These are phyloP conservation scores for Corvus moneduloides DNA, from an alignment of 2,113 vertebrate species.

Conservation along the genomic window DNA sequence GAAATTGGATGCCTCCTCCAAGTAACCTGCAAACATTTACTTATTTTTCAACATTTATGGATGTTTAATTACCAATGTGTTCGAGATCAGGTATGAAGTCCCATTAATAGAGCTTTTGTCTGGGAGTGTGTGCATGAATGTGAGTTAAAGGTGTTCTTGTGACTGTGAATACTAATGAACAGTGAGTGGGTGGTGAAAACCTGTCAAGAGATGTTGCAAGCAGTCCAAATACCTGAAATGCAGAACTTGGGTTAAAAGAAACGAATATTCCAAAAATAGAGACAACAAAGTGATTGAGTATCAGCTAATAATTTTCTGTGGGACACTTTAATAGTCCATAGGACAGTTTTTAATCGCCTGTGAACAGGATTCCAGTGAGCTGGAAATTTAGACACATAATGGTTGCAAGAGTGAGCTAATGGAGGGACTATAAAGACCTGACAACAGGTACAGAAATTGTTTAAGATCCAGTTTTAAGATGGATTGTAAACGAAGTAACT, in stretches of 20 bases:
- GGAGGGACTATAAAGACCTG: neutral
- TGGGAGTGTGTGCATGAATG: neutral
- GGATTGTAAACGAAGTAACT: neutral
- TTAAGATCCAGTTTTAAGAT: neutral
- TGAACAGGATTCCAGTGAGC: neutral
- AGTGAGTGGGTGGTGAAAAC: neutral
- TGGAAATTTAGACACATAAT: neutral
- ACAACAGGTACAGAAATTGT: neutral
- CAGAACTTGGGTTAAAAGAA: neutral
- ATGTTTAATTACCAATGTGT: neutral
- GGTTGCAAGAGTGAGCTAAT: neutral
- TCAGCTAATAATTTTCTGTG: neutral
- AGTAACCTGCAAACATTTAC: neutral
- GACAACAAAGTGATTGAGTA: neutral
- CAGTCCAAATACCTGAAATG: neutral
- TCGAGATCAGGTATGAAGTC: neutral
- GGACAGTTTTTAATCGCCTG: neutral
- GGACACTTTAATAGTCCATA: neutral
- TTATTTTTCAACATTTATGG: neutral
- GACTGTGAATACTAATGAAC: neutral
- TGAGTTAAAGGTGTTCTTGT: neutral
- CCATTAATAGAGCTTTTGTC: neutral
- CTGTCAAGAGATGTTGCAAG: neutral
- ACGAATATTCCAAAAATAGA: neutral
- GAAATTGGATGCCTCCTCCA: neutral